Evolutionary conservation across 1,140 invertebrate genomes (phyloP).

Genomic region (Palaemon carinicauda): DNA sequence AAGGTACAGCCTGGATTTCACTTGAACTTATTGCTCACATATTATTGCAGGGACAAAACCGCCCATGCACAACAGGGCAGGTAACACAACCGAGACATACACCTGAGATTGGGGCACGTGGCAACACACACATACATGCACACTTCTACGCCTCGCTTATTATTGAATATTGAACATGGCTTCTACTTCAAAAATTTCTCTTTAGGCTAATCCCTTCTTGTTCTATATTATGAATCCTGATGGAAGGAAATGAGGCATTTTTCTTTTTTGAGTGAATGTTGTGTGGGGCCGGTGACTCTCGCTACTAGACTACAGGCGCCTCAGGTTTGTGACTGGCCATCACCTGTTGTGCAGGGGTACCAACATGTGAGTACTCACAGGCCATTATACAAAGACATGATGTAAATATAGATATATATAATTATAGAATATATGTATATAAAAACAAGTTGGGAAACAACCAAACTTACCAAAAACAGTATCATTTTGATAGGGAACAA

Average conservation of each 20-base stretch:
- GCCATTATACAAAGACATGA: slow-evolving; percentile 36
- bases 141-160: neutral
- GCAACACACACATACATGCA: slow-evolving; percentile 23
- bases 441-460: slow-evolving; percentile 12
- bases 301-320: slow-evolving; percentile 32
- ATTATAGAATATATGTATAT: neutral
- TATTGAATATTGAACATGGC: neutral
- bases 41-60: slow-evolving; percentile 47
- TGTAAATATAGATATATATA: slow-evolving; percentile 12
- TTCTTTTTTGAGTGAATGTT: neutral
- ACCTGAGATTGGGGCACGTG: slow-evolving; percentile 36
- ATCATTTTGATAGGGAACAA: neutral
- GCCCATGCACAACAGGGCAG: slow-evolving; percentile 14
- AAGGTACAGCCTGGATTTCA: neutral
- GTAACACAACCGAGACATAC: slow-evolving; percentile 29
- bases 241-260: neutral
- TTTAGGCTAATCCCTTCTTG: neutral
- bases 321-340: neutral
- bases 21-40: slow-evolving; percentile 55
- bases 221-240: too few relatives aligned
- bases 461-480: neutral
- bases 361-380: slow-evolving; percentile 48
- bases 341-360: slow-evolving; percentile 29
- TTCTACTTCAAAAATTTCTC: too few relatives aligned
- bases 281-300: slow-evolving; percentile 24